A percentile compares a stretch with the other conserved stretches of the same genome.
phyloP scores from a whole-genome alignment of 2,113 vertebrate genomes.

The Hiodon tergisus region DNA sequence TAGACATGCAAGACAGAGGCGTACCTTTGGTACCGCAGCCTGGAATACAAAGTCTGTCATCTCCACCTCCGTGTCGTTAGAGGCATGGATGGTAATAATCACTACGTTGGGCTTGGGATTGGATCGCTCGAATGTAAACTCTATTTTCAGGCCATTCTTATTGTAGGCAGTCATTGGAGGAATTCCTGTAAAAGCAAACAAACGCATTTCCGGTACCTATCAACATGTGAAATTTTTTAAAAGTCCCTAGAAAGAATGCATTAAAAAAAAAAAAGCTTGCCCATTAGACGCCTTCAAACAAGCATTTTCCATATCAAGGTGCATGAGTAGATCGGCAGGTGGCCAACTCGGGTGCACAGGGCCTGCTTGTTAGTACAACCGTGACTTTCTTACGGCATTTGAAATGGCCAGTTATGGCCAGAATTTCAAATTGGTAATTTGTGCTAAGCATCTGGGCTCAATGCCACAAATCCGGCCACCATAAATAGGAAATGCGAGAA shows the following conservation, averaged over 20 bases:
- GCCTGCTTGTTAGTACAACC: too few relatives aligned
- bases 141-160: slow-evolving; percentile 97
- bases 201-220: too few relatives aligned
- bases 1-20: not conserved
- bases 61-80: slow-evolving; percentile 88
- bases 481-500: too few relatives aligned
- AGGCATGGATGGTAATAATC: slow-evolving; percentile 95
- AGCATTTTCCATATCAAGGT: too few relatives aligned
- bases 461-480: too few relatives aligned
- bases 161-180: slow-evolving; percentile 93
- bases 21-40: slow-evolving; percentile 99
- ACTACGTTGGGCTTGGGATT: slow-evolving; percentile 92
- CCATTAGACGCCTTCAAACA: too few relatives aligned
- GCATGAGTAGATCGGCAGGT: too few relatives aligned
- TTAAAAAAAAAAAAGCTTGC: not conserved
- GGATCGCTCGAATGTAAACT: slow-evolving; percentile 95
- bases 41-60: slow-evolving; percentile 99
- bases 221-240: not conserved
- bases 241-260: not conserved
- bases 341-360: too few relatives aligned
- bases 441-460: too few relatives aligned
- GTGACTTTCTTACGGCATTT: too few relatives aligned
- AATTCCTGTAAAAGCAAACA: slow-evolving; percentile 67
- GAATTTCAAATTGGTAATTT: too few relatives aligned
- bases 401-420: too few relatives aligned